Evolutionary conservation across 2,888 invertebrate species (phyloP), one percentile per base, ranked within the genome.

Genomic region (Nomada fucata): DNA sequence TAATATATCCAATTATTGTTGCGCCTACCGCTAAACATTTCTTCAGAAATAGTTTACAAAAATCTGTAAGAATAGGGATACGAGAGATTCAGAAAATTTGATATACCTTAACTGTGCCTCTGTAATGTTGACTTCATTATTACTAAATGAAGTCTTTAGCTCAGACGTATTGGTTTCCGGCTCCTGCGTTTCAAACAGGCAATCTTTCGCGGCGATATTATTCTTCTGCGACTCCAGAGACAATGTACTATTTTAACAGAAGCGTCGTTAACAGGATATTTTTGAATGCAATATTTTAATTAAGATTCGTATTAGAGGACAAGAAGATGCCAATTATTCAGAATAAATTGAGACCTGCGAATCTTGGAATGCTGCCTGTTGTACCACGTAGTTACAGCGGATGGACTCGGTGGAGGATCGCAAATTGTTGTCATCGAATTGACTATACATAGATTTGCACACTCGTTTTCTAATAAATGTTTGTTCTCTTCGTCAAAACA

Each of bases 331-430:
- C 47, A 47, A 53, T 13, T 60, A 36, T 53, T 5, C 0, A 63
- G 0, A 59, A 70, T 61, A 26, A 44, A n/a, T 67, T 52, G 44
- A 47, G 70, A 83, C 83, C 81, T 84, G 83, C 76, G 83, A 47
- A 59, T 67, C 23, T 63, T 73, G 4, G 70, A 84, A 72, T 83
- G 83, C 29, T 83, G 76, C n/a, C 82, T 84, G 76, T 86, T 89
- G 76, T 89, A 87, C 90, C 89, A 89, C 44, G 89, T 79, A 26
- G 84, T 85, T 13, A 84, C 71, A n/a, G 86, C 78, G n/a, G 79
- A 77, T 3, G 86, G 79, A 23, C 78, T 83, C 10, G 76, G 81
- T n/a, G 78, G 52, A 50, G 73, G 81, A 55, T 87, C 80, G 63
- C 76, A 83, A 57, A 79, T 69, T 52, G 83, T 82, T 74, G 71